Conservation (phyloP, 2,888 invertebrate genomes). For the Dyspetes luteomarginatus region DNA sequence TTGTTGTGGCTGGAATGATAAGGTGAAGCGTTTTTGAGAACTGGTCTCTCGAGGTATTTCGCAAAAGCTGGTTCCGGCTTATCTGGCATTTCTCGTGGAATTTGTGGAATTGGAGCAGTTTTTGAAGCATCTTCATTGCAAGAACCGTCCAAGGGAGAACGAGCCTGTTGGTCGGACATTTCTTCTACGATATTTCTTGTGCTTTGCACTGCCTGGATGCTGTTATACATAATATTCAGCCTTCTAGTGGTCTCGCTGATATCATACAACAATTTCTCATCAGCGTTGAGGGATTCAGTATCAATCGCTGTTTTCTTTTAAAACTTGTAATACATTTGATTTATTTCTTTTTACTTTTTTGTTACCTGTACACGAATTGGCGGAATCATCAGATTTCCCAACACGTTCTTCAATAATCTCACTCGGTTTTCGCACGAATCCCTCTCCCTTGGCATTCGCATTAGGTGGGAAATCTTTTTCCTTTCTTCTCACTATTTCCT, state of each 20-base stretch:
- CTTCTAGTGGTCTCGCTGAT: not conserved
- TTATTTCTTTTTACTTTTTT: not conserved
- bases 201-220: not conserved
- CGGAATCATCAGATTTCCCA: not conserved
- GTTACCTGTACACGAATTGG: not conserved
- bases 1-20: not conserved
- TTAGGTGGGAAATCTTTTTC: not conserved
- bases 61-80: not conserved
- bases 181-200: slow-evolving; percentile 1
- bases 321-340: not conserved
- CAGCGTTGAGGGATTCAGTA: slow-evolving; percentile 2
- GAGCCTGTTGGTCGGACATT: slow-evolving; percentile 1
- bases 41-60: not conserved
- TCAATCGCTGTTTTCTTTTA: slow-evolving; percentile 18
- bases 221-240: not conserved
- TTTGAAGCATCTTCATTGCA: not conserved
- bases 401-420: not conserved
- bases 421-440: not conserved
- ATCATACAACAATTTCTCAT: slow-evolving; percentile 16
- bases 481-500: slow-evolving; percentile 2
- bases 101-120: slow-evolving; percentile 3
- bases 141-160: not conserved
- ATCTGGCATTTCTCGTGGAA: not conserved
- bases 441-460: not conserved
- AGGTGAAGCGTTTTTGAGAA: not conserved